Evolutionary conservation across 2,888 invertebrate species (phyloP).

Genomic region (Chrysotoxum bicinctum): DNA sequence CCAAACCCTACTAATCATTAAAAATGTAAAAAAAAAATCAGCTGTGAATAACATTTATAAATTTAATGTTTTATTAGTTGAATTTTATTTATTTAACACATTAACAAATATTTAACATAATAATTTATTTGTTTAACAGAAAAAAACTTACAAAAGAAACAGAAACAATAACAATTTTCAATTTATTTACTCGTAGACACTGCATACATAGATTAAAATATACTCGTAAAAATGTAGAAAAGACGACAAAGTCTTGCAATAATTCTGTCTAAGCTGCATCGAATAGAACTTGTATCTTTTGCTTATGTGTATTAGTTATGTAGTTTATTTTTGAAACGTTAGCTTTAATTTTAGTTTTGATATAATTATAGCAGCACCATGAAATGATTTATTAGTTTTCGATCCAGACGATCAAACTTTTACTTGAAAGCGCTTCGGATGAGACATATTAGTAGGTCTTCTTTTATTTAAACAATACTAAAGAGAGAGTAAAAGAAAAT

Average conservation of each 20-base stretch:
- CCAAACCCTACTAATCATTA: not conserved
- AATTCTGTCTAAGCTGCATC: not conserved
- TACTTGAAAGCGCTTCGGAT: too few relatives aligned
- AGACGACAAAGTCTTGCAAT: not conserved
- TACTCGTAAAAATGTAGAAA: too few relatives aligned
- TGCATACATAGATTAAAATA: constrained; percentile 8
- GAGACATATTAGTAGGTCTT: too few relatives aligned
- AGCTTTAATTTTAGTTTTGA: not conserved
- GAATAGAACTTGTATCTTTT: not conserved
- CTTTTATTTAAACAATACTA: not conserved
- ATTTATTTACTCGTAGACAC: constrained; percentile 15
- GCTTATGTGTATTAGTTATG: constrained; percentile 16
- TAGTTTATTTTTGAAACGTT: not conserved
- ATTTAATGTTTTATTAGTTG: constrained; percentile 46
- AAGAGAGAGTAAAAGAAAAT: not conserved
- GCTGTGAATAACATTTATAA: constrained; percentile 50
- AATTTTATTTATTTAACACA: constrained; percentile 28
- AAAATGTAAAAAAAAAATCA: constrained; percentile 23
- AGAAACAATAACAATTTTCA: constrained; percentile 1
- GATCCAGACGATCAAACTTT: constrained; percentile 31
- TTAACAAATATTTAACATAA: not conserved
- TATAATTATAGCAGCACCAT: constrained; percentile 55
- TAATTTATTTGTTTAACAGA: constrained; percentile 6
- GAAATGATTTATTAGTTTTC: constrained; percentile 59
- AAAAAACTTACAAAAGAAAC: constrained; percentile 11